These are phyloP conservation scores for Pollenia griseotomentosa DNA, from an alignment of 2,888 invertebrate species.

Conservation along the genomic window DNA sequence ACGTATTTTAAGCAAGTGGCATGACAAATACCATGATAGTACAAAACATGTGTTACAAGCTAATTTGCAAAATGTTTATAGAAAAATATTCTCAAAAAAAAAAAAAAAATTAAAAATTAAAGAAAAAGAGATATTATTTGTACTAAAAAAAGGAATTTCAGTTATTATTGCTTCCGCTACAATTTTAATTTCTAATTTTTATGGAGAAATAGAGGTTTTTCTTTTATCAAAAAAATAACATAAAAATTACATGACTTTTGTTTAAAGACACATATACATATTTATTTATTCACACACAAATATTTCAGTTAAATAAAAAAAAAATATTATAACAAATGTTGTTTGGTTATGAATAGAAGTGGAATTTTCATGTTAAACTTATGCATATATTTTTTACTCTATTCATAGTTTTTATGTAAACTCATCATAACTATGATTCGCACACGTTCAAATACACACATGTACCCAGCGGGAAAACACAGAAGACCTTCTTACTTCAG, in stretches of 20 bases:
- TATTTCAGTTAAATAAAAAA: too few relatives aligned
- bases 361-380: conserved; percentile 5
- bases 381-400: conserved; percentile 5
- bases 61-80: not conserved
- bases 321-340: too few relatives aligned
- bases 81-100: not conserved
- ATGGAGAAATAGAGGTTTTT: not conserved
- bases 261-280: too few relatives aligned
- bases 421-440: not conserved
- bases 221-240: not conserved
- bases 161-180: conserved; percentile 11
- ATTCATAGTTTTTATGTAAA: conserved; percentile 15
- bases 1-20: not conserved
- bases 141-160: conserved; percentile 14
- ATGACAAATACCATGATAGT: not conserved
- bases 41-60: not conserved
- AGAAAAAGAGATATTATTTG: not conserved
- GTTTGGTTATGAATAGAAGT: not conserved
- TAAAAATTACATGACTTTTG: not conserved
- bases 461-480: too few relatives aligned
- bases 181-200: not conserved
- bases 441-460: not conserved
- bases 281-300: not conserved
- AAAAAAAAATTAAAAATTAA: too few relatives aligned
- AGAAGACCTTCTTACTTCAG: too few relatives aligned